Evolutionary conservation across 2,113 vertebrate genomes (phyloP).

Genomic region (Ctenodactylus gundi): DNA sequence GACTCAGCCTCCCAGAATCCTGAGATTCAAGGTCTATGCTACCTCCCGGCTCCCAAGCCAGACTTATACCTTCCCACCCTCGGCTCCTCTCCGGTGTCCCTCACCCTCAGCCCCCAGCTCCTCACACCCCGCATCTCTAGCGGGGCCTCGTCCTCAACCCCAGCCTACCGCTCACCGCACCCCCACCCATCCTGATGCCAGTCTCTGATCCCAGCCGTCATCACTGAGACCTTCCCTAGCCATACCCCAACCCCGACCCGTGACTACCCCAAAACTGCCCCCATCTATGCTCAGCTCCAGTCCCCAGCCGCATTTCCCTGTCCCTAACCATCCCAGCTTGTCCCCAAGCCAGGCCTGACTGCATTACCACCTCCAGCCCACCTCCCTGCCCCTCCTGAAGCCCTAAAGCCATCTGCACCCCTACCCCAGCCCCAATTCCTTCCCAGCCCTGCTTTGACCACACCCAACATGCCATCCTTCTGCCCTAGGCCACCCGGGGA

Average conservation of each 20-base stretch:
- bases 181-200: neutral
- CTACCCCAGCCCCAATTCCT: neutral
- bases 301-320: rapidly evolving
- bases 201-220: neutral
- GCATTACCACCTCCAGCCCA: neutral
- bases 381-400: rapidly evolving
- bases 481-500: constrained; percentile 58
- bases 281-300: neutral
- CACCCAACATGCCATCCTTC: neutral
- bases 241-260: neutral
- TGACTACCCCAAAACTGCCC: neutral
- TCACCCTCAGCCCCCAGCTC: no score
- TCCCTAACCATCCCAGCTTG: neutral
- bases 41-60: neutral
- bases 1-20: no score
- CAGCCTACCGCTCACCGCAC: no score
- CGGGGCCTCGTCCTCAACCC: neutral
- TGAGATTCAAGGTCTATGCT: neutral
- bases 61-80: neutral
- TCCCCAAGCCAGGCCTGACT: neutral
- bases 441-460: neutral
- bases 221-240: neutral
- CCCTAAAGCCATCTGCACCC: neutral
- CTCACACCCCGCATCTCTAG: neutral
- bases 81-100: no score